Evolutionary conservation across 1,140 invertebrate species (phyloP), one percentile per base, ranked within the genome.

Genomic region (Agrilus planipennis): DNA sequence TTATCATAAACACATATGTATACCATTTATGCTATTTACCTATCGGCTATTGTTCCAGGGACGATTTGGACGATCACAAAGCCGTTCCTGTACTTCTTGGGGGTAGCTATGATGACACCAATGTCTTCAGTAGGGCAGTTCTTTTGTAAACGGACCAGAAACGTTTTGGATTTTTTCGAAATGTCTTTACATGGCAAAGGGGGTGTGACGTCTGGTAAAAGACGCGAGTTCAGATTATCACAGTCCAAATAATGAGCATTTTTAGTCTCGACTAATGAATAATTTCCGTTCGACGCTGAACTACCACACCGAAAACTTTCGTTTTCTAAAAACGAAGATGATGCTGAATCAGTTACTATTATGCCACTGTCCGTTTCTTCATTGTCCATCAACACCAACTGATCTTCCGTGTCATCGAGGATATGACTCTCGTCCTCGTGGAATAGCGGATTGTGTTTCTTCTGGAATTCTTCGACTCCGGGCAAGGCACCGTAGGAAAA

Each of bases 51-150:
- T 39, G 84, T 82, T 36, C 75, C 76, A 12, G 79, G 77, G 18
- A 86, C 80, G 3, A 89, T 77, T 52, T 84, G 79, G n/a, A 84
- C 84, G 3, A 90, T 81, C 48, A 87, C 70, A 60, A 86, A 89
- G 9, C 83, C 83, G 11, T 79, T 70, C 50, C 68, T 71, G 9
- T 76, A 76, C 51, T 81, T 75, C 39, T 75, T 71, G 2, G 71
- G 64, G 21, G 75, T 67, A 2, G 84, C 82, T 37, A 90, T 87
- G 52, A 84, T 84, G 50, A 90, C 84, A 2, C 87, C 87, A 12
- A 90, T 58, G 60, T 84, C 84, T 52, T 84, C 79, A 22, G 68
- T 64, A 1, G 76, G 68, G 42, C 72, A 68, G 41, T 69, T 72
- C 53, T 81, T 79, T 4, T 70, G 58, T 14, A 89, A 70, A 49